Evolutionary conservation across 2,113 vertebrate genomes (phyloP).

Genomic region (Desmodus rotundus): DNA sequence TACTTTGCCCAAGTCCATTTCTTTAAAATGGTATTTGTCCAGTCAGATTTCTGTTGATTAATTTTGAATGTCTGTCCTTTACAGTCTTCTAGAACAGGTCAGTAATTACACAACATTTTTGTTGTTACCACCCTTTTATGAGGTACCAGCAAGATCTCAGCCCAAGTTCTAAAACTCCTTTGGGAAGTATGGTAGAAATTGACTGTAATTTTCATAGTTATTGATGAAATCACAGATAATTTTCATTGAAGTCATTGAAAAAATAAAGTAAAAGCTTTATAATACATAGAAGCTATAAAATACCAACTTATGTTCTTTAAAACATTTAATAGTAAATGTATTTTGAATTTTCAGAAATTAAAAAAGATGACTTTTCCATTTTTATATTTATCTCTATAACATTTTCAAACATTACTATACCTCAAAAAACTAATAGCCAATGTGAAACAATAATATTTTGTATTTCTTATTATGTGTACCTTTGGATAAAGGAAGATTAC

Average conservation of each 20-base stretch:
- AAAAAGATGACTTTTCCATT: neutral
- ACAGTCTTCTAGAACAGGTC: neutral
- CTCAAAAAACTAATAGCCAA: slow-evolving; percentile 23
- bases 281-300: neutral
- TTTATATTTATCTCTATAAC: neutral
- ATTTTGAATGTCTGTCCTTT: neutral
- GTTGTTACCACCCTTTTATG: neutral
- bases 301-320: neutral
- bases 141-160: neutral
- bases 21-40: neutral
- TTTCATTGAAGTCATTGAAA: neutral
- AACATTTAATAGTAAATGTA: neutral
- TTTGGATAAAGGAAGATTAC: neutral
- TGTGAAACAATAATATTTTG: slow-evolving; percentile 15
- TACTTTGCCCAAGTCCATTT: neutral
- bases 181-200: neutral
- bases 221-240: neutral
- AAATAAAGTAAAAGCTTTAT: neutral
- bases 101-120: neutral
- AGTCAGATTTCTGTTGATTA: neutral
- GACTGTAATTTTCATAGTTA: neutral
- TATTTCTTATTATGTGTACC: neutral
- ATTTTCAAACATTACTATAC: slow-evolving; percentile 15
- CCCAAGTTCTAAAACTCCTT: neutral
- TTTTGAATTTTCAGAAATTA: neutral